A percentile compares a stretch with the other conserved stretches of the same genome.
These are phyloP conservation scores for Hippocampus barbouri DNA, from an alignment of 2,113 vertebrate species.

Conservation along the genomic window DNA sequence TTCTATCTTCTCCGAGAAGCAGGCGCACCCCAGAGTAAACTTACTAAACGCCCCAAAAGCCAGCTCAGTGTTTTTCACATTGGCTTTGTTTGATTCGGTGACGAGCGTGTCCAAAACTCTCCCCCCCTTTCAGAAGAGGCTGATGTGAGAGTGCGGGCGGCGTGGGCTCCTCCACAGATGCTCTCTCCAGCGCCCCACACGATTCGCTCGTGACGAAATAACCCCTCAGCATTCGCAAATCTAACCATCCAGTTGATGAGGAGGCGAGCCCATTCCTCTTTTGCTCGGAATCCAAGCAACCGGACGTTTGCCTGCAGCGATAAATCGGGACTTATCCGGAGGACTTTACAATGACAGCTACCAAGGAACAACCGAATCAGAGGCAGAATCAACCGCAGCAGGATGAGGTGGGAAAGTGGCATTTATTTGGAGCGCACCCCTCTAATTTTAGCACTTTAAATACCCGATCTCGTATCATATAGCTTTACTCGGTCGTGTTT, in stretches of 20 bases:
- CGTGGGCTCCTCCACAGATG: conserved; percentile 40
- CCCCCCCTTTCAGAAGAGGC: conserved; percentile 11
- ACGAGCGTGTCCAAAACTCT: conserved; percentile 32
- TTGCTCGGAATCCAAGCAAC: conserved; percentile 50
- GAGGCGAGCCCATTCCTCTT: conserved; percentile 12
- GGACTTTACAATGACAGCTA: conserved; percentile 80
- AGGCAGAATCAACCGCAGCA: conserved; percentile 71
- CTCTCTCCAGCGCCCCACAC: conserved; percentile 30
- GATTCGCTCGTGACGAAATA: conserved; percentile 52
- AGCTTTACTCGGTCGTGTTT: not conserved
- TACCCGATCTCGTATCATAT: not conserved
- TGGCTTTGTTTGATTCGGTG: conserved; percentile 17
- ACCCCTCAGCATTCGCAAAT: conserved; percentile 30
- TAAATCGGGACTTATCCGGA: conserved; percentile 42
- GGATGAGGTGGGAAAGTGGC: conserved; percentile 74
- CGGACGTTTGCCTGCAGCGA: conserved; percentile 19
- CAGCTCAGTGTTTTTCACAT: not conserved
- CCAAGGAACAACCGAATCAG: conserved; percentile 78
- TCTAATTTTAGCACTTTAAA: not conserved
- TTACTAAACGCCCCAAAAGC: not conserved
- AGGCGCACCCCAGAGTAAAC: not conserved
- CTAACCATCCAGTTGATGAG: conserved; percentile 56
- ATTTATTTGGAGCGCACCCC: not conserved
- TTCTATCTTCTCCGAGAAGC: not conserved
- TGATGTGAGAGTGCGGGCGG: conserved; percentile 39